Evolutionary conservation across 2,113 vertebrate species (phyloP), one percentile per base, ranked within the genome.

Genomic region (Elachura formosa): DNA sequence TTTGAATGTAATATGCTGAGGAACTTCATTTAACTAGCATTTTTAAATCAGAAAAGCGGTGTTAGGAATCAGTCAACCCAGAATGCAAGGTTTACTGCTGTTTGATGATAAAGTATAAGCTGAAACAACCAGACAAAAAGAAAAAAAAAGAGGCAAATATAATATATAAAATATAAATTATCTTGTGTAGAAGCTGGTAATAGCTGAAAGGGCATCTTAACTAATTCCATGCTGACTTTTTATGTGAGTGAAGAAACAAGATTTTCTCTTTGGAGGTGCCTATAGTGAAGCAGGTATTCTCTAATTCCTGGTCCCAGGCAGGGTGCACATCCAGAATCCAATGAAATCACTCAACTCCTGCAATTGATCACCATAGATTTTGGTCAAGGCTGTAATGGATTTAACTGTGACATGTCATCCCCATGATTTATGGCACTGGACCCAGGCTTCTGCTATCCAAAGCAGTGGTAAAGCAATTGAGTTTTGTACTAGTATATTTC

Each of bases 311-410:
- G 38, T 82, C 46, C 62, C 34, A 41, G 66, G 52, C 41, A 51
- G 38, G 11, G 22, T 61, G 46, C 51, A 62, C 55, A 56, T 79
- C 33, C 38, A 82, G 46, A 62, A 54, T 58, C 55, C 67, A 71
- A 1, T 36, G 34, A 89, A 89, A 84, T 87, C 74, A 33, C 31
- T 76, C 40, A 49, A 5, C 40, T 78, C 58, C 56, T 72, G 63
- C 78, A 82, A 80, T 78, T 77, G 95, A 90, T 92, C 79, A 85
- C 67, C 38, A 31, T 15, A 91, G 87, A 83, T 76, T 82, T 76
- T 25, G 46, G 67, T 76, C 77, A 91, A 52, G 68, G 77, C 67
- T 84, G 22, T 56, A 89, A 89, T 38, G 59, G 71, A 62, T 91
- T 91, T 96, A 64, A 51, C 71, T 73, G 59, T 79, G 84, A 43